phyloP scores from a whole-genome alignment of 2,888 invertebrate genomes.

The Pterostichus madidus region DNA sequence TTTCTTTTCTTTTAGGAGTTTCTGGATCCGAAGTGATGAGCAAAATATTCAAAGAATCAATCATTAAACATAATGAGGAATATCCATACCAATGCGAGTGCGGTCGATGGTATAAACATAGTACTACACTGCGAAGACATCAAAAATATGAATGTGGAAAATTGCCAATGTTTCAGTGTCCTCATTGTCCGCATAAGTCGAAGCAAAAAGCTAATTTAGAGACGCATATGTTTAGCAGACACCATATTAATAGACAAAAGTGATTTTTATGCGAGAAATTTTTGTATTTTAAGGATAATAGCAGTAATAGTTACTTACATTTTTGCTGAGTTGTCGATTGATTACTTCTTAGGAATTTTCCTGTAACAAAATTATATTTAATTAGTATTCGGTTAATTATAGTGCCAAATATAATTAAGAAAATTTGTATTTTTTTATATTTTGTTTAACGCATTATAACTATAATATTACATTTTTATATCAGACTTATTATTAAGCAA shows the following conservation, averaged over 20 bases:
- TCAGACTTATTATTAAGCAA: no score
- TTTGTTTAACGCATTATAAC: no score
- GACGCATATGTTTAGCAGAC: constrained; percentile 7
- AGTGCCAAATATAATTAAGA: no score
- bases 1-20: no score
- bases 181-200: constrained; percentile 87
- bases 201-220: background rate
- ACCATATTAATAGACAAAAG: background rate
- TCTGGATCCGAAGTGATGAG: no score
- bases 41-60: background rate
- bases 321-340: no score
- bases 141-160: constrained; percentile 74
- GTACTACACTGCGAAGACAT: constrained; percentile 5
- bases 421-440: no score
- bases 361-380: no score
- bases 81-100: constrained; percentile 1
- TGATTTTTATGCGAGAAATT: background rate
- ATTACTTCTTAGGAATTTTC: no score
- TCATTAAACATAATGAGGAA: background rate
- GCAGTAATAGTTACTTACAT: no score
- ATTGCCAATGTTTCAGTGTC: constrained; percentile 81
- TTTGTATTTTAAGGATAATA: background rate
- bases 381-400: no score
- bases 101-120: constrained; percentile 30
- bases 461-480: no score